These are phyloP conservation scores for Lycocerus yunnanus DNA, from an alignment of 2,888 invertebrate genomes.

Conservation along the genomic window DNA sequence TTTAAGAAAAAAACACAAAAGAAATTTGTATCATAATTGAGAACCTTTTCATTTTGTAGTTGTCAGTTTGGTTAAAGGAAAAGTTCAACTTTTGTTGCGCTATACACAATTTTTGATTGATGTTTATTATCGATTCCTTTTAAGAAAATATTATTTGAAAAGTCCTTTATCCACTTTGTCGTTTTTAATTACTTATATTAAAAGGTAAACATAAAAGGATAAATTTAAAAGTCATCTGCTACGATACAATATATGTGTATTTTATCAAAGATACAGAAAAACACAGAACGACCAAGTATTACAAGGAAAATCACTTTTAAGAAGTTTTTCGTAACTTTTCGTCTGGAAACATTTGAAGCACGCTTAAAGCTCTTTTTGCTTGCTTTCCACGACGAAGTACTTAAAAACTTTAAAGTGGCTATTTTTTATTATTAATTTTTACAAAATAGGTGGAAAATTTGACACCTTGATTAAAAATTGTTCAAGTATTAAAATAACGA, in stretches of 20 bases:
- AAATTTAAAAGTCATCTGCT: neutral
- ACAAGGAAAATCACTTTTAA: constrained; percentile 2
- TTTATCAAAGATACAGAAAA: neutral
- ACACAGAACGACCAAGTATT: neutral
- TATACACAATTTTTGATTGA: neutral
- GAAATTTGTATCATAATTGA: neutral
- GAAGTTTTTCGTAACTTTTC: constrained; percentile 3
- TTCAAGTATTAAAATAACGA: neutral
- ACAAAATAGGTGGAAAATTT: neutral
- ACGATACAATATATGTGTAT: neutral
- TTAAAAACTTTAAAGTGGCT: neutral
- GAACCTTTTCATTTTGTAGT: neutral
- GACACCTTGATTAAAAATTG: neutral
- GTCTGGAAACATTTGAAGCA: neutral
- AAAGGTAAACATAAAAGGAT: neutral
- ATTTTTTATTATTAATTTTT: neutral
- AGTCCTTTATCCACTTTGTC: neutral
- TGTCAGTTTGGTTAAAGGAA: neutral
- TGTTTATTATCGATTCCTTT: neutral
- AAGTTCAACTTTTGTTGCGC: neutral
- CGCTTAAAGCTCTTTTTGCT: neutral
- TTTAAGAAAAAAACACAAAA: neutral
- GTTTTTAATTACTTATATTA: neutral
- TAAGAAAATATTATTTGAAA: neutral
- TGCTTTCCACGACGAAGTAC: neutral